Evolutionary conservation across 2,888 invertebrate species (phyloP).

Genomic region (Itoplectis maculator): DNA sequence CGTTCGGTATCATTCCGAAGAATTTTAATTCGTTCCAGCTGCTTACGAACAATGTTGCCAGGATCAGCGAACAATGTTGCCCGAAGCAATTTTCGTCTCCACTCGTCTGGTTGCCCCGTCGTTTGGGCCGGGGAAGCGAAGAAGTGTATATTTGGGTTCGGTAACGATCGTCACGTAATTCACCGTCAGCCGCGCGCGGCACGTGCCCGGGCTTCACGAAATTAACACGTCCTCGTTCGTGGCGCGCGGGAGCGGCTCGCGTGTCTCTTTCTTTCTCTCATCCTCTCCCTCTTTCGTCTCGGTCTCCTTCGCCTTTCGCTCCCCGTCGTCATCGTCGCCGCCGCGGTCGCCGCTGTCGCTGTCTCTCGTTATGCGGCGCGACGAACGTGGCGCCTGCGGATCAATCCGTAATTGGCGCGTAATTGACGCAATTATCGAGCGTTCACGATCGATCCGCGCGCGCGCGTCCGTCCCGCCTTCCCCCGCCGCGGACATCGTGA

Average conservation of each 20-base stretch:
- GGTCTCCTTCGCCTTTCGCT: slow-evolving; percentile 22
- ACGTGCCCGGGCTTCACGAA: slow-evolving; percentile 24
- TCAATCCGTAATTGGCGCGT: slow-evolving; percentile 73
- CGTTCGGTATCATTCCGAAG: too few relatives aligned
- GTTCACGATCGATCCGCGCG: slow-evolving; percentile 68
- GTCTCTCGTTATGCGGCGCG: slow-evolving; percentile 52
- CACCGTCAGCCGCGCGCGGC: slow-evolving; percentile 20
- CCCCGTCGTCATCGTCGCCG: slow-evolving; percentile 20
- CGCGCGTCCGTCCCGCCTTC: too few relatives aligned
- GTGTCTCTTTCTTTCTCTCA: slow-evolving; percentile 19
- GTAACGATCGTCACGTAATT: slow-evolving; percentile 28
- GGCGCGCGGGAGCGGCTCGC: slow-evolving; percentile 60
- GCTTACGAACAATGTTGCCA: too few relatives aligned
- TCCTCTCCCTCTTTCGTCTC: slow-evolving; percentile 7
- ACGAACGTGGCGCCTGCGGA: slow-evolving; percentile 61
- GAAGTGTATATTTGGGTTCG: too few relatives aligned
- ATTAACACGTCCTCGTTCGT: slow-evolving; percentile 67
- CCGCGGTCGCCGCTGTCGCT: slow-evolving; percentile 23
- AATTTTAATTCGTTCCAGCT: too few relatives aligned
- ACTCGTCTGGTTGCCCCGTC: too few relatives aligned
- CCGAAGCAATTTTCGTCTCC: too few relatives aligned
- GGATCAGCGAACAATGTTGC: too few relatives aligned
- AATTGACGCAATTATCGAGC: slow-evolving; percentile 75
- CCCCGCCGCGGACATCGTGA: slow-evolving; percentile 23
- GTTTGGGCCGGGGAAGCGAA: too few relatives aligned